Evolutionary conservation across 2,888 invertebrate species (phyloP).

Genomic region (Cephus spinipes): DNA sequence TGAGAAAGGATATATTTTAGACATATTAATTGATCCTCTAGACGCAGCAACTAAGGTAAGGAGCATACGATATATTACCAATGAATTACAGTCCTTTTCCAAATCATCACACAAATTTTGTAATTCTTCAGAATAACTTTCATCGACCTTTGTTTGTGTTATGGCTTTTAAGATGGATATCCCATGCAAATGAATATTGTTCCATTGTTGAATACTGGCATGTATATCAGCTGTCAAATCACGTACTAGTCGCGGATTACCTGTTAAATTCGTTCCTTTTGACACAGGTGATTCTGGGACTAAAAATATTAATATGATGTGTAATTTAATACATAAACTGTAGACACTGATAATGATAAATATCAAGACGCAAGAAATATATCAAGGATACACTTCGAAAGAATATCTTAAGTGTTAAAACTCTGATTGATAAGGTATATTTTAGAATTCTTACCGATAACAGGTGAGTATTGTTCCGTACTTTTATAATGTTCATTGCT

Average conservation of each 20-base stretch:
- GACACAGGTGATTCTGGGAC: conserved; percentile 30
- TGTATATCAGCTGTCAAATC: conserved; percentile 71
- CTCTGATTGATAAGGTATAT: not conserved
- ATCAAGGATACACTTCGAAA: not conserved
- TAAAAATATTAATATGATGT: not conserved
- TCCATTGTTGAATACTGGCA: conserved; percentile 70
- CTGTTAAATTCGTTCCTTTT: conserved; percentile 69
- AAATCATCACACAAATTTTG: conserved; percentile 52
- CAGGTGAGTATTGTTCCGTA: conserved; percentile 33
- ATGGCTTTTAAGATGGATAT: conserved; percentile 64
- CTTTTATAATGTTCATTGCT: not conserved
- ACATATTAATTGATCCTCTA: not conserved
- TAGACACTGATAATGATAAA: not conserved
- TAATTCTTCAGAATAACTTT: conserved; percentile 45
- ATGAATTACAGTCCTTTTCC: conserved; percentile 44
- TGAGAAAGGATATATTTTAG: not conserved
- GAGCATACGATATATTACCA: conserved; percentile 39
- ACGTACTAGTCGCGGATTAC: conserved; percentile 69
- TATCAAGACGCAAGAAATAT: not conserved
- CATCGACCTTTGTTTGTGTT: conserved; percentile 42
- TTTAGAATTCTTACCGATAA: conserved; percentile 31
- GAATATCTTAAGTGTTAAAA: not conserved
- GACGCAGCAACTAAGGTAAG: not conserved
- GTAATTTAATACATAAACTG: conserved; percentile 13
- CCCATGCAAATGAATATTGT: conserved; percentile 66